Percentiles rank a stretch among this genome's conserved stretches.
Evolutionary conservation across 2,113 vertebrate genomes (phyloP).

Genomic region (Trichechus manatus): DNA sequence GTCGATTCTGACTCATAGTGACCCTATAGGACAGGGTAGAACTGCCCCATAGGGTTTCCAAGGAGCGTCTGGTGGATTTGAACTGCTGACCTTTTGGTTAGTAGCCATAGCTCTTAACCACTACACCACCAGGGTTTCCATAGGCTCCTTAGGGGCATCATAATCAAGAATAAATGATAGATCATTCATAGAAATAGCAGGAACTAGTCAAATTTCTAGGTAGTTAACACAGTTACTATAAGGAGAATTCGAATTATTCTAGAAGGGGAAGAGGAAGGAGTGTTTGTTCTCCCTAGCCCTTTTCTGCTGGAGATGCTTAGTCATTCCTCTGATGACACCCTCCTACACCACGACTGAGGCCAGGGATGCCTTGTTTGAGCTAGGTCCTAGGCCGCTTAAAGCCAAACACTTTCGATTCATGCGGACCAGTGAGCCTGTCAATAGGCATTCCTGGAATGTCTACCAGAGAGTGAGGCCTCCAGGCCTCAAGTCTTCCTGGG

Average conservation of each 20-base stretch:
- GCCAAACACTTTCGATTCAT: background rate
- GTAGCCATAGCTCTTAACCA: background rate
- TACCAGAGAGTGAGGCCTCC: background rate
- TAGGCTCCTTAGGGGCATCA: background rate
- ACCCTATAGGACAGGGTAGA: too few species aligned
- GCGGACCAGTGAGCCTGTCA: background rate
- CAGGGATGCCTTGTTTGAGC: background rate
- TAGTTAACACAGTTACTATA: background rate
- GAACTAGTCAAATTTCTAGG: background rate
- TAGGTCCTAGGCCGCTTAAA: background rate
- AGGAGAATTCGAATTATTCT: background rate
- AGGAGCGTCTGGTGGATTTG: background rate
- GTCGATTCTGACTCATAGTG: too few species aligned
- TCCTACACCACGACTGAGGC: background rate
- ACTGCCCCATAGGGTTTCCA: background rate
- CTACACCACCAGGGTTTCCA: background rate
- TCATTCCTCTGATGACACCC: background rate
- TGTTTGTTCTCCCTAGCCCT: background rate
- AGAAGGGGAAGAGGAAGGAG: background rate
- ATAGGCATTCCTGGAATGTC: background rate
- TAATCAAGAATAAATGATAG: background rate
- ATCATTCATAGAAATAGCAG: background rate
- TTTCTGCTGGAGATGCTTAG: background rate
- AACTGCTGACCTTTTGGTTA: background rate
- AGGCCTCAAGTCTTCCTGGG: background rate